These are phyloP conservation scores for Rhinatrema bivittatum DNA, from an alignment of 2,797 vertebrate genomes.

Conservation along the genomic window DNA sequence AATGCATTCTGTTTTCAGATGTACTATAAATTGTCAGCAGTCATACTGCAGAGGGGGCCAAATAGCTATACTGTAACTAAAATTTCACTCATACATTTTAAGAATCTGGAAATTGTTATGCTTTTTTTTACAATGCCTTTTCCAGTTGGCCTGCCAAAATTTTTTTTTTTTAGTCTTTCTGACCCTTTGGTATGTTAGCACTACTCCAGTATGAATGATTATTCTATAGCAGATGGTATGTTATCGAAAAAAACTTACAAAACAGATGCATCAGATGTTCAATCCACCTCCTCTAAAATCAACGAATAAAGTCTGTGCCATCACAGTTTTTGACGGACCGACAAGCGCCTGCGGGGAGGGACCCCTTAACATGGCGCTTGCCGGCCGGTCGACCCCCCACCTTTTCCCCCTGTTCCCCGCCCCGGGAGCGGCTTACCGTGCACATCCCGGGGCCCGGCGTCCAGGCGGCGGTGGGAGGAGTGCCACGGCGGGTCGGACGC, in stretches of 20 bases:
- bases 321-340: too few relatives aligned
- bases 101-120: slow-evolving; percentile 10
- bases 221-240: not conserved
- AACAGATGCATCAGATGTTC: not conserved
- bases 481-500: too few relatives aligned
- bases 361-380: too few relatives aligned
- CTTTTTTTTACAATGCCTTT: not conserved
- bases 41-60: slow-evolving; percentile 14
- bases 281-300: not conserved
- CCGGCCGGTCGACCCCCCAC: too few relatives aligned
- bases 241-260: not conserved
- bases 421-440: too few relatives aligned
- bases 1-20: not conserved
- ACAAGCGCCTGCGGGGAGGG: too few relatives aligned
- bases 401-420: too few relatives aligned
- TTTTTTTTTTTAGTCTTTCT: slow-evolving; percentile 2
- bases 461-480: too few relatives aligned
- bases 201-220: slow-evolving; percentile 6
- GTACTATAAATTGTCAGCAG: slow-evolving; percentile 1
- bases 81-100: too few relatives aligned
- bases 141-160: not conserved
- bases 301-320: not conserved
- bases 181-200: not conserved
- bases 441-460: too few relatives aligned
- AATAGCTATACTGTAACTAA: too few relatives aligned